Base-by-base conservation (phyloP, 2,888 invertebrate genomes). In the Melanotus villosus region DNA sequence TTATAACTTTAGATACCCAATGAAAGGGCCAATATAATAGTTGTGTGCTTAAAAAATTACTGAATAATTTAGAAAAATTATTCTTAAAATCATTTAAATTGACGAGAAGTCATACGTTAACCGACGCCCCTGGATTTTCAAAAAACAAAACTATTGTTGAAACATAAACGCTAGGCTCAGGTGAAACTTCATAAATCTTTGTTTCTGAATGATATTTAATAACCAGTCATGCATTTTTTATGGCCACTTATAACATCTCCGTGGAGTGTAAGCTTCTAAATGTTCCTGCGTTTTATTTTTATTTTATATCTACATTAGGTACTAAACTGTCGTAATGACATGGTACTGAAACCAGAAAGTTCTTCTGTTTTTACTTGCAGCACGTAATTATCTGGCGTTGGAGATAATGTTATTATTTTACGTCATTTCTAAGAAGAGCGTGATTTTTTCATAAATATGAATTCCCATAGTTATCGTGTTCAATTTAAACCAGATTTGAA, bases 121-220 rank as follows among this genome's bases (percentile, higher is more conserved):
- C 2, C 38, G 12, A 18, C 41, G 41, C 41, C 41, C 14, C 9
- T 41, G 41, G 10, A 38, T 5, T 41, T 41, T n/a, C 18, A 16
- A 41, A 41, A 41, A 14, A 41, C 18, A 41, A 12, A 9, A 41
- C 12, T 16, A 41, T 2, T 41, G 16, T 14, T 41, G 41, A 16
- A 41, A 2, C 41, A 41, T 41, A 41, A 41, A 41, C 10, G 14
- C 4, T 26, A n/a, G 47, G n/a, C 47, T 12, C 10, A 32, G 32
- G 18, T 32, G 32, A 52, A 52, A 32, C 47, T 23, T 12, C 52
- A 52, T 52, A 52, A 52, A 32, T 52, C 52, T 52, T 52, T 12
- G 47, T 47, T 47, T 47, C 23, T 21, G 47, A 47, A 34, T 30
- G 32, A 52, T 52, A 52, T 52, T 52, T 52, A 52, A 52, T 52